A percentile compares a stretch with the other conserved stretches of the same genome.
phyloP scores from a whole-genome alignment of 1,140 invertebrate species.

The Cydia splendana region DNA sequence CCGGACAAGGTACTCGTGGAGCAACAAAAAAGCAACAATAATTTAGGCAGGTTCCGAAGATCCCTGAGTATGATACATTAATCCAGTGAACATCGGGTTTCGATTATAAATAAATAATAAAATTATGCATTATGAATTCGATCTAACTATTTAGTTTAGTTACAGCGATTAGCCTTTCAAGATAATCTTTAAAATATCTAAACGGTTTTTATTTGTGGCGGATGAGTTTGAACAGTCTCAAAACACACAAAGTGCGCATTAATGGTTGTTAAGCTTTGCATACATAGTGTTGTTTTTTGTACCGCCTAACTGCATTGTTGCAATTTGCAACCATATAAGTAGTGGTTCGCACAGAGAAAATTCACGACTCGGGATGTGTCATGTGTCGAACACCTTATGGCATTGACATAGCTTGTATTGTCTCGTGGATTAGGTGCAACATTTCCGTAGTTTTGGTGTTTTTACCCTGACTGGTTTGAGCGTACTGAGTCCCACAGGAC shows the following conservation, averaged over 20 bases:
- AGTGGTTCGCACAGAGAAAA: background rate
- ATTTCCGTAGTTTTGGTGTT: background rate
- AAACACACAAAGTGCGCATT: background rate
- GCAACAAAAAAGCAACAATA: conserved; percentile 32
- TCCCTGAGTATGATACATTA: conserved; percentile 34
- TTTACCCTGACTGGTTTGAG: background rate
- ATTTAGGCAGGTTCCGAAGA: conserved; percentile 33
- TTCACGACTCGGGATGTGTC: background rate
- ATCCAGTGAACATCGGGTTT: conserved; percentile 30
- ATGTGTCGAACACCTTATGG: background rate
- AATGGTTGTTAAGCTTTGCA: background rate
- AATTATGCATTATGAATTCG: background rate
- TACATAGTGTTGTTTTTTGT: background rate
- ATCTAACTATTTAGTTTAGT: background rate
- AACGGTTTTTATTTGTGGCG: background rate
- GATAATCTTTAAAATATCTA: background rate
- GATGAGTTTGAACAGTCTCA: background rate
- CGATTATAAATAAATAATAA: conserved; percentile 18
- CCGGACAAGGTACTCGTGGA: conserved; percentile 23
- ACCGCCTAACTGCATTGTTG: background rate
- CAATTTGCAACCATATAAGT: background rate
- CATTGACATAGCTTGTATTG: background rate
- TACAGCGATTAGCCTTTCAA: background rate
- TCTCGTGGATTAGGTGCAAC: background rate
- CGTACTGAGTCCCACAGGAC: background rate